Evolutionary conservation across 2,888 invertebrate species (phyloP), one percentile per base, ranked within the genome.

Genomic region (Agriopis marginaria): DNA sequence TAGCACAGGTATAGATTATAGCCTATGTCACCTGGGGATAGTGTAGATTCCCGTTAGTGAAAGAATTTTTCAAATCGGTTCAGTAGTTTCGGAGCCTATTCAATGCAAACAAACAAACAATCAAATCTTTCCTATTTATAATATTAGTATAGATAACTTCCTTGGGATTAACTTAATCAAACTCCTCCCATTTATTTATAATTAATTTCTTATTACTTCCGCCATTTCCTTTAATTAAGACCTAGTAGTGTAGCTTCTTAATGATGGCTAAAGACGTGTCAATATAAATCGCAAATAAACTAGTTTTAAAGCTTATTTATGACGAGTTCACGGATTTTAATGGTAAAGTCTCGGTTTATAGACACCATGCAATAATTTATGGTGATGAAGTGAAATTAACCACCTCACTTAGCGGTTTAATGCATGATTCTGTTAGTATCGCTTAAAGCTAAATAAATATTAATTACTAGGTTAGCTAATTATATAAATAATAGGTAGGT

Each of bases 211-310:
- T 42, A 63, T 58, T 49, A 58, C 40, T 4, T 54, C 7, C 40
- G 14, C 42, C 0, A 63, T 63, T 59, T 63, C 68, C 63, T 59
- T 58, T 58, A 67, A 39, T 58, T 63, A 63, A 53, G 23, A 42
- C 42, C 17, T n/a, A 53, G 9, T 40, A n/a, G 39, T 14, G 58
- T 39, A 55, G 50, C 47, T 58, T 12, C 14, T 58, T 63, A 68
- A 68, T 63, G 53, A 59, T 49, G 23, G 54, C 32, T 42, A 23
- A 11, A 68, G 63, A 63, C 53, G 23, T 32, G 23, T 63, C 62
- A 56, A 60, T 51, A 62, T 68, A 63, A 59, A 63, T 68, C 51
- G 68, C 54, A 42, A 60, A 63, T 60, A 47, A 68, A 68, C 63
- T 32, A 59, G 62, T 63, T 58, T 51, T 53, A 45, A 56, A n/a